Base-by-base conservation (phyloP, 2,888 invertebrate species). In the Acleris cristana region DNA sequence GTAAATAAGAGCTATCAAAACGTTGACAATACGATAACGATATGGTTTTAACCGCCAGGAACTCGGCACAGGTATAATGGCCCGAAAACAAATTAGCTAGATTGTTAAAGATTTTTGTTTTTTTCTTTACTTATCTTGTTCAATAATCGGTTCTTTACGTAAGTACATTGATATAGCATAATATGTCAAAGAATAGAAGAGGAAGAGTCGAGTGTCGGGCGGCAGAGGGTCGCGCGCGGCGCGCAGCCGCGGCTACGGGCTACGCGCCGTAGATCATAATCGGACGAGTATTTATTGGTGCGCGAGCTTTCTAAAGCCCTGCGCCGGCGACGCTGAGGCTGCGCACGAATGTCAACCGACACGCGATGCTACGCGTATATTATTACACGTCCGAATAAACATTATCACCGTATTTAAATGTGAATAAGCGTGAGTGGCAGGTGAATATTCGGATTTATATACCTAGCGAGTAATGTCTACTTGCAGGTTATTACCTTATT, bases 251-350 rank as follows among this genome's bases (percentile, higher is more conserved):
- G 80, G 88, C 90, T 90, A 88, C 90, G 88, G 90, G 89, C 90
- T 91, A 90, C 90, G 90, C 85, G 86, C 82, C 89, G 91, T 91
- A 92, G 92, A 92, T 92, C 91, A 92, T 89, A 90, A 91, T 91
- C 91, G 83, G 87, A 87, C 86, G 83, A 85, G 86, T 90, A 90
- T 92, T 91, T 92, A 91, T 90, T 87, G 86, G 87, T 84, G 82
- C 78, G 82, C 80, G 80, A 85, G 85, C 90, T 92, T 90, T 91
- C 90, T 90, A 89, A 82, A 82, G 82, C 80, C 75, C 70, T 73
- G 77, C 76, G 74, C 74, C 63, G 48, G 71, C 74, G 69, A 72
- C 70, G 72, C 70, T 80, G 80, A 83, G 80, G 81, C 84, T 76
- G 77, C 78, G 79, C 78, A 85, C 85, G 79, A 84, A 83, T 83